Percentiles rank a stretch among this genome's conserved stretches.
Evolutionary conservation across 2,113 vertebrate genomes (phyloP).

Genomic region (Eudorcas thomsonii): DNA sequence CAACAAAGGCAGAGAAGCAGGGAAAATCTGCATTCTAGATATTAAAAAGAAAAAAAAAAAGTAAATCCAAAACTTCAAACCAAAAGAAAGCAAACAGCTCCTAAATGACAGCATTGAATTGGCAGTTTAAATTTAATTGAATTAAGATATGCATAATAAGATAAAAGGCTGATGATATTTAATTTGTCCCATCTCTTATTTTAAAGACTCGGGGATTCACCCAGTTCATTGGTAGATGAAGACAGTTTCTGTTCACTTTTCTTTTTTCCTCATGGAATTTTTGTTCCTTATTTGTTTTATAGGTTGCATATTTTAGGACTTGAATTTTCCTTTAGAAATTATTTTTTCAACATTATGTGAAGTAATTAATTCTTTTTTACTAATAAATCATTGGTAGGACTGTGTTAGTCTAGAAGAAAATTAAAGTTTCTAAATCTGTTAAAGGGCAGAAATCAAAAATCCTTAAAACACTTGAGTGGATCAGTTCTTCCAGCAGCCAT

Average conservation of each 20-base stretch:
- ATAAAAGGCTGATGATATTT: background rate
- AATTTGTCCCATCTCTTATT: background rate
- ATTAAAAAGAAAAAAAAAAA: background rate
- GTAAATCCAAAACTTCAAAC: background rate
- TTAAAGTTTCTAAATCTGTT: background rate
- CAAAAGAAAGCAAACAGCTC: background rate
- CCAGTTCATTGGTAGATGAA: background rate
- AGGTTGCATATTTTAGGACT: background rate
- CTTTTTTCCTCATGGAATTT: background rate
- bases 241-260: background rate
- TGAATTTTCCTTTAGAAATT: constrained; percentile 10
- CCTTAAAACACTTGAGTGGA: background rate
- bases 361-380: background rate
- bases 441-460: background rate
- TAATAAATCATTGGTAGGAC: constrained; percentile 16
- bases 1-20: background rate
- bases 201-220: background rate
- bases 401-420: background rate
- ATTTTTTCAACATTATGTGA: background rate
- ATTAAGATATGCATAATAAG: background rate
- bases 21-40: background rate
- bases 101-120: background rate
- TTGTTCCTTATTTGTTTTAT: background rate
- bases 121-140: background rate
- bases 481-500: background rate